Percentiles rank a stretch among this genome's conserved stretches.
These are phyloP conservation scores for Aldrovandia affinis DNA, from an alignment of 2,797 vertebrate genomes.

Conservation along the genomic window DNA sequence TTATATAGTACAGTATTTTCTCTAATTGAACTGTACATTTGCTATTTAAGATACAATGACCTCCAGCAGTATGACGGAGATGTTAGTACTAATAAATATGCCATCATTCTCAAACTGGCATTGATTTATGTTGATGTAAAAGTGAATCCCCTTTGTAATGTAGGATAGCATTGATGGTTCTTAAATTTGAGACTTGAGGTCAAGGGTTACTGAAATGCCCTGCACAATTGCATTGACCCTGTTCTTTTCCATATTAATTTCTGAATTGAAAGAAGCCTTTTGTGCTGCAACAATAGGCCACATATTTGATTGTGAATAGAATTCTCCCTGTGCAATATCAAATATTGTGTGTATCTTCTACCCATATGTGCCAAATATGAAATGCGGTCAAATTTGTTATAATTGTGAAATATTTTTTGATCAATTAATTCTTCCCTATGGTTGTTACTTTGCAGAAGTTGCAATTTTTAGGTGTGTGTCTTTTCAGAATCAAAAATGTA, in stretches of 20 bases:
- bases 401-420: conserved; percentile 7
- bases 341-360: conserved; percentile 3
- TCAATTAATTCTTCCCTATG: conserved; percentile 4
- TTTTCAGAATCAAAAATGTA: neutral
- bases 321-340: conserved; percentile 15
- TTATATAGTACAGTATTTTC: conserved; percentile 8
- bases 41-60: neutral
- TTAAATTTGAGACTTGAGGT: neutral
- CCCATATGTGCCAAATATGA: conserved; percentile 18
- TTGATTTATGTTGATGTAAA: neutral
- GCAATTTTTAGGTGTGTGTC: neutral
- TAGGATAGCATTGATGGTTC: neutral
- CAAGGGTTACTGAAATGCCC: neutral
- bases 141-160: neutral
- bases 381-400: neutral
- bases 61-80: neutral
- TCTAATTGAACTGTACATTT: conserved; percentile 6
- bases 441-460: conserved; percentile 12
- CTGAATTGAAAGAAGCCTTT: neutral
- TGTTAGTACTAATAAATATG: neutral
- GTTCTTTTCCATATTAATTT: neutral
- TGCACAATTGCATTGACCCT: neutral
- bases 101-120: neutral
- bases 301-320: conserved; percentile 9
- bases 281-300: neutral